phyloP scores from a whole-genome alignment of 2,888 invertebrate species.

The Drosophila conformis region DNA sequence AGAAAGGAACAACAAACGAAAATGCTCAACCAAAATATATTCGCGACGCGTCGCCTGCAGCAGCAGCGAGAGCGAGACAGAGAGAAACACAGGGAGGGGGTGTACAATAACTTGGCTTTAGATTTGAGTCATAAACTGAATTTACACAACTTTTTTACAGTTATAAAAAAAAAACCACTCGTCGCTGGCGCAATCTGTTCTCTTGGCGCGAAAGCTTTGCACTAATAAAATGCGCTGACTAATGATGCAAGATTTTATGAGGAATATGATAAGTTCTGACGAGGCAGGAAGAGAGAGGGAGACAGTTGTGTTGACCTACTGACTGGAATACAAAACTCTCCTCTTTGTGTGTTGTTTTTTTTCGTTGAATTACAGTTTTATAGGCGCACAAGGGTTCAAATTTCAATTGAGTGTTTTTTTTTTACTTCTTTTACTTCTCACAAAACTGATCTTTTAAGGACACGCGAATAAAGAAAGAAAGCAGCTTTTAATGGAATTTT shows the following conservation, averaged over 20 bases:
- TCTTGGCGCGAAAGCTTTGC: neutral
- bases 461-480: neutral
- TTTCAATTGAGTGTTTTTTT: neutral
- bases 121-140: conserved; percentile 47
- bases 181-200: conserved; percentile 4
- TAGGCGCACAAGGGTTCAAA: neutral
- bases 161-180: neutral
- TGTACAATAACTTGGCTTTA: conserved; percentile 22
- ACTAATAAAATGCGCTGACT: conserved; percentile 20
- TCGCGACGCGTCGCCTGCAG: conserved; percentile 29
- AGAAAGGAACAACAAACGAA: conserved; percentile 55
- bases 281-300: neutral
- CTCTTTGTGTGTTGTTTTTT: neutral
- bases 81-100: neutral
- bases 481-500: neutral
- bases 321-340: conserved; percentile 7
- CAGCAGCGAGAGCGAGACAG: neutral
- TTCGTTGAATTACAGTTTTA: neutral
- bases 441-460: neutral
- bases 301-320: conserved; percentile 35
- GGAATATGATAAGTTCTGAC: conserved; percentile 8
- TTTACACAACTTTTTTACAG: conserved; percentile 54
- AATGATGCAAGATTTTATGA: conserved; percentile 17
- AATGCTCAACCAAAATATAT: conserved; percentile 45
- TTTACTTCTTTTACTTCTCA: neutral